Evolutionary conservation across 1,140 invertebrate species (phyloP).

Genomic region (Aphaenogaster floridana): DNA sequence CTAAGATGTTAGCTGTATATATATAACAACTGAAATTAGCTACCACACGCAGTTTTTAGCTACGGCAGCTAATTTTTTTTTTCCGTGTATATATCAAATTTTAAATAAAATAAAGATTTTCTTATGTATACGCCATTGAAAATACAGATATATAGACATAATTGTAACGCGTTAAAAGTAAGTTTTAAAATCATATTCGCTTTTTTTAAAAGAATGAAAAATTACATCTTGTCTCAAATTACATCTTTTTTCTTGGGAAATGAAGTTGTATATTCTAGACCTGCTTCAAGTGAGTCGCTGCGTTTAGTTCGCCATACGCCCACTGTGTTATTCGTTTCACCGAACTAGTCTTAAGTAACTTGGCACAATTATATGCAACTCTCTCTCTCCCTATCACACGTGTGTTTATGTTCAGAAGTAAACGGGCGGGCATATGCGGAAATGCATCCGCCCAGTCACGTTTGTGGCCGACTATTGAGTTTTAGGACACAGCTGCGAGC

Average conservation of each 20-base stretch:
- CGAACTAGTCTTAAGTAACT: conserved; percentile 7
- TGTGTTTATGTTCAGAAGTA: conserved; percentile 49
- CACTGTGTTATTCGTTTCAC: not conserved
- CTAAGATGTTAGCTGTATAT: too few species aligned
- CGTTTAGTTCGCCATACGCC: not conserved
- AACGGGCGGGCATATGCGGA: conserved; percentile 25
- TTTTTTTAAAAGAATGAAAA: not conserved
- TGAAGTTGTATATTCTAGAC: not conserved
- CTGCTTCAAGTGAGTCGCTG: not conserved
- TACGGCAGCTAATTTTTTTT: too few species aligned
- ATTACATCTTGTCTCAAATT: not conserved
- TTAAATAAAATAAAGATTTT: conserved; percentile 17
- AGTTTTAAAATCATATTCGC: not conserved
- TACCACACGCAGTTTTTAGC: too few species aligned
- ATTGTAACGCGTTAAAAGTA: not conserved
- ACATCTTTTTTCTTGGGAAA: not conserved
- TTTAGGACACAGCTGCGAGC: conserved; percentile 55
- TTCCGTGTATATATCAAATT: not conserved
- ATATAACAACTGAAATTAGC: too few species aligned
- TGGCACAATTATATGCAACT: conserved; percentile 44
- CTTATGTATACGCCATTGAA: not conserved
- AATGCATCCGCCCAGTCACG: conserved; percentile 48
- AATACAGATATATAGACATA: not conserved
- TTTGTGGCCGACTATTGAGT: conserved; percentile 51
- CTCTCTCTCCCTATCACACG: conserved; percentile 10